Evolutionary conservation across 2,797 vertebrate genomes (phyloP), one percentile per base, ranked within the genome.

Genomic region (Threskiornis aethiopicus): DNA sequence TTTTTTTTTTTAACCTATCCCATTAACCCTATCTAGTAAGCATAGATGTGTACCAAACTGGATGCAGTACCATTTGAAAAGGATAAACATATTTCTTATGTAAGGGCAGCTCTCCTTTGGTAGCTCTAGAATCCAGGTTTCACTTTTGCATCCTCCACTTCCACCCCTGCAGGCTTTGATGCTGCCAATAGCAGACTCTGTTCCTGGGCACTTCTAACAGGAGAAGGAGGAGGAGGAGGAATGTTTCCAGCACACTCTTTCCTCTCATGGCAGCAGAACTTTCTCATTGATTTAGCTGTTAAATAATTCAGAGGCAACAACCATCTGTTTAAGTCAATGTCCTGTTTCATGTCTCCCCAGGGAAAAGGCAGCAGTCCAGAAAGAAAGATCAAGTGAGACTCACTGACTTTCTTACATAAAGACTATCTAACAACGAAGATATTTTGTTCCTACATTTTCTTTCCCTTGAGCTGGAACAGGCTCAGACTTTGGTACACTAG

Each of bases 291-390:
- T 93, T 80, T 73, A 64, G 16, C 26, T 83, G 84, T 79, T 95
- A 94, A 96, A 94, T 89, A 93, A 96, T 95, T 93, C 77, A 94
- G 57, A 91, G 37, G 37, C 37, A 91, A 57, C 64, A 90, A 80
- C 47, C 89, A 95, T 94, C 90, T 94, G 51, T 85, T 95, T 89
- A 91, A 91, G 64, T 37, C 84, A 73, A 49, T 87, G 89, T 91
- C 92, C 84, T 92, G 71, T 89, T 96, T 91, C 84, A 75, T 57
- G 25, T 46, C 52, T 91, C 49, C 41, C 57, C n/a, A 75, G 49
- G 35, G 89, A 87, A 96, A 95, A 93, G n/a, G 22, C 55, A 87
- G 47, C 15, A 85, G 52, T 87, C 67, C 67, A 59, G 67, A 77
- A 94, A 64, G 70, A 92, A 95, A 47, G 13, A 92, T 35, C 11